Evolutionary conservation across 2,888 invertebrate species (phyloP).

Genomic region (Tuberolachnus salignus): DNA sequence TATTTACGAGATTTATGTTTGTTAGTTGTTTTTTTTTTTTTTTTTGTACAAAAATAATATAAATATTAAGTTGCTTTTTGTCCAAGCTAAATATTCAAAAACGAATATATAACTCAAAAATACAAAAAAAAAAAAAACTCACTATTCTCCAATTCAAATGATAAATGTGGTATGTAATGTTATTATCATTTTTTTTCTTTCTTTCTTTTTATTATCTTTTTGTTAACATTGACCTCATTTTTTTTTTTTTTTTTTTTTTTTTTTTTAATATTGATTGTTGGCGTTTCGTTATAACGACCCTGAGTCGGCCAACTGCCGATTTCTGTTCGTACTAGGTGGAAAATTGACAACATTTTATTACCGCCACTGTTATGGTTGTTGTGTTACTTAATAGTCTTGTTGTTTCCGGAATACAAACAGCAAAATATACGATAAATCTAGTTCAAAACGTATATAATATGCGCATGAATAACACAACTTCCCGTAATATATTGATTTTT

Average conservation of each 20-base stretch:
- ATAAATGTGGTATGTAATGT: neutral
- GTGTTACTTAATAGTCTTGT: neutral
- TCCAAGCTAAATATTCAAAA: neutral
- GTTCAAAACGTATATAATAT: neutral
- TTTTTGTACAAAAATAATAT: neutral
- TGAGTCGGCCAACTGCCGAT: neutral
- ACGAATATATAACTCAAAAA: too few relatives aligned
- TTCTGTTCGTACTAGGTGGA: neutral
- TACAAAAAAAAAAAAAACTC: neutral
- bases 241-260: neutral
- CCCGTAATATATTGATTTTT: too few relatives aligned
- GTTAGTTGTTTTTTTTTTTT: neutral
- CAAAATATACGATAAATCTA: neutral
- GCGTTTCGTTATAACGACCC: neutral
- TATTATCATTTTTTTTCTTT: neutral
- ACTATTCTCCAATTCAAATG: neutral
- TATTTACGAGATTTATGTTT: neutral
- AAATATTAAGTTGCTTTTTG: neutral
- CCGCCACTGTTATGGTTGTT: neutral
- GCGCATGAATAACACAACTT: too few relatives aligned
- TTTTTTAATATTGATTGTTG: slow-evolving; percentile 1
- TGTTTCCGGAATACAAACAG: neutral
- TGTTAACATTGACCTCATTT: slow-evolving; percentile 1
- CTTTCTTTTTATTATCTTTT: too few relatives aligned
- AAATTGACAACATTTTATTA: neutral